These are phyloP conservation scores for Falco naumanni DNA, from an alignment of 2,797 vertebrate genomes.

Conservation along the genomic window DNA sequence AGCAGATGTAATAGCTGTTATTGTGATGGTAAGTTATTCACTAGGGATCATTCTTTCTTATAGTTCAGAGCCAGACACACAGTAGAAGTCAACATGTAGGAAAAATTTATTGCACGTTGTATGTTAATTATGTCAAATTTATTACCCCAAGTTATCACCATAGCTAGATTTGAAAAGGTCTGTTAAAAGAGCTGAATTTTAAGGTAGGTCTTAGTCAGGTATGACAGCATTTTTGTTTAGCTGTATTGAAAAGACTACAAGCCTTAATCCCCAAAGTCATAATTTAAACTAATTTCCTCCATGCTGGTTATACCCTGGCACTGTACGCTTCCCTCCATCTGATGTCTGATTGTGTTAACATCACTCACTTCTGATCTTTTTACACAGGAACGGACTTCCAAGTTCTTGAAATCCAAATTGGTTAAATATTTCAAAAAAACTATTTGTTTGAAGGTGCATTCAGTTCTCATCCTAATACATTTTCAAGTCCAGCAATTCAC, in stretches of 20 bases:
- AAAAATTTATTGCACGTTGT: neutral
- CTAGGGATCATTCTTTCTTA: neutral
- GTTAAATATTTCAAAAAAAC: neutral
- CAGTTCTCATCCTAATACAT: neutral
- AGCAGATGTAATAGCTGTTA: neutral
- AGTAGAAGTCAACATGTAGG: neutral
- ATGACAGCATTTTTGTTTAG: neutral
- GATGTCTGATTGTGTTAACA: neutral
- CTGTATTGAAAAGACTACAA: neutral
- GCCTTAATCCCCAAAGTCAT: neutral
- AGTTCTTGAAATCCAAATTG: neutral
- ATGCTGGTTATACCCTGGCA: neutral
- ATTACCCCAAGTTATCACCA: neutral
- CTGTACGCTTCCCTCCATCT: neutral
- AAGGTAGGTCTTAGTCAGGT: neutral
- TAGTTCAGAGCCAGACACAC: neutral
- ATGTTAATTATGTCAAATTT: neutral
- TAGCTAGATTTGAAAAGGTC: neutral
- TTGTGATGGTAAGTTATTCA: neutral
- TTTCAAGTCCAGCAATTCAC: neutral
- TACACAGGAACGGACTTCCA: neutral
- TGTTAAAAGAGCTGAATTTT: neutral
- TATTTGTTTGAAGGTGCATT: neutral
- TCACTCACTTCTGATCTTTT: neutral
- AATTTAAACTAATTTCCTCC: neutral